Evolutionary conservation across 1,140 invertebrate species (phyloP), one percentile per base, ranked within the genome.

Genomic region (Drosophila truncata): DNA sequence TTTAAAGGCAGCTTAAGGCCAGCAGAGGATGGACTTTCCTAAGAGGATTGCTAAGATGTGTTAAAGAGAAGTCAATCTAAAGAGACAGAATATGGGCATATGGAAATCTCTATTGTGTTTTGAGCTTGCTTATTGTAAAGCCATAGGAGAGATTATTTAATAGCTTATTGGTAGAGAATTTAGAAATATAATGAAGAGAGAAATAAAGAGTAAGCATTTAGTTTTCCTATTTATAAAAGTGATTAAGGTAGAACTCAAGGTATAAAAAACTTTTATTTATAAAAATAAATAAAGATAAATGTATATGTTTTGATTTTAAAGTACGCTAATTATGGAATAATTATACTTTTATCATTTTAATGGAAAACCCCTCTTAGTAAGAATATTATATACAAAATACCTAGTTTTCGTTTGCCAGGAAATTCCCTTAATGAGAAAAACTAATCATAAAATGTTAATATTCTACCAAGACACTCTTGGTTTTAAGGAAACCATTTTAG

Each of bases 1-100:
- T 65, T 39, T 13, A 69, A 66, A 49, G 65, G 61, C 20, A 55
- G 44, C 57, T 65, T 65, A 61, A 16, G 27, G 35, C 37, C 37
- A 25, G 62, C 16, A 61, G 11, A 7, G 14, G 18, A 59, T 41
- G 52, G 20, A 60, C 57, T 42, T 20, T n/a, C 16, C 14, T n/a
- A 66, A 44, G 63, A 27, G 63, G 39, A 33, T 62, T 44, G 3
- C n/a, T 27, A 10, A 35, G 29, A 18, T 4, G 14, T 18, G n/a
- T 62, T 46, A 14, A 46, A 14, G 16, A n/a, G 13, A 25, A 29
- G 61, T 31, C 16, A 25, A 20, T 11, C 50, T 33, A 20, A 20
- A 18, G 1, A 4, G 29, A 35, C 20, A 20, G 11, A 33, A 9
- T 29, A 18, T 31, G 27, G 13, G 27, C 10, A 23, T 16, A 25